Conservation (phyloP, 2,888 invertebrate species). For the Megamerina dolium region DNA sequence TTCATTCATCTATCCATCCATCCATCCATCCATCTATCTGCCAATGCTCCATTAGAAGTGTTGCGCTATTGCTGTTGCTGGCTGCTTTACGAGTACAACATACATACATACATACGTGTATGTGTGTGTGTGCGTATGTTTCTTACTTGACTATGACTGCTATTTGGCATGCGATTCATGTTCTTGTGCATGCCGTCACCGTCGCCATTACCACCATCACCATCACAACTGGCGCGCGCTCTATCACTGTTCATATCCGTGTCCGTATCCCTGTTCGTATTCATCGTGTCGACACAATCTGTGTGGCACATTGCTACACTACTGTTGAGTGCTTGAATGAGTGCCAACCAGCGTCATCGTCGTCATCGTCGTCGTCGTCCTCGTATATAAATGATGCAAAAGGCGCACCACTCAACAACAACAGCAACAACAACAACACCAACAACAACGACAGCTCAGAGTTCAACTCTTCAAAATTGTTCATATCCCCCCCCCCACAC, state of each 20-base stretch:
- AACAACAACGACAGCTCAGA: no score
- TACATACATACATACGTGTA: not conserved
- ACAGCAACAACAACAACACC: no score
- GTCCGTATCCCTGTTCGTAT: no score
- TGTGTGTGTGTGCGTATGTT: no score
- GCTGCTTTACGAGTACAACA: not conserved
- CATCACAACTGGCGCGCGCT: no score
- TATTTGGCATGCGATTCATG: constrained; percentile 22
- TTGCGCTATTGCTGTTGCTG: not conserved
- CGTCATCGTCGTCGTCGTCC: constrained; percentile 36
- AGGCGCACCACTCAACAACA: no score
- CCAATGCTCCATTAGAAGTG: constrained; percentile 6
- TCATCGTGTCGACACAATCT: constrained; percentile 1
- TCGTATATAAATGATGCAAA: constrained; percentile 38
- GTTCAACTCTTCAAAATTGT: constrained; percentile 5
- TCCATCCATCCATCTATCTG: not conserved
- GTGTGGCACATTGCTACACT: no score
- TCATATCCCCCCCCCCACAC: constrained; percentile 4
- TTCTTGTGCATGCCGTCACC: constrained; percentile 29
- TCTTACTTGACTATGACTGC: no score
- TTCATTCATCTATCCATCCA: no score
- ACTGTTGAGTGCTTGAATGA: constrained; percentile 13
- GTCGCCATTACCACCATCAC: no score
- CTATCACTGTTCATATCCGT: no score
- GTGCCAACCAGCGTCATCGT: constrained; percentile 7